Base-by-base conservation (phyloP, 2,888 invertebrate genomes). In the Pollenia angustigena region DNA sequence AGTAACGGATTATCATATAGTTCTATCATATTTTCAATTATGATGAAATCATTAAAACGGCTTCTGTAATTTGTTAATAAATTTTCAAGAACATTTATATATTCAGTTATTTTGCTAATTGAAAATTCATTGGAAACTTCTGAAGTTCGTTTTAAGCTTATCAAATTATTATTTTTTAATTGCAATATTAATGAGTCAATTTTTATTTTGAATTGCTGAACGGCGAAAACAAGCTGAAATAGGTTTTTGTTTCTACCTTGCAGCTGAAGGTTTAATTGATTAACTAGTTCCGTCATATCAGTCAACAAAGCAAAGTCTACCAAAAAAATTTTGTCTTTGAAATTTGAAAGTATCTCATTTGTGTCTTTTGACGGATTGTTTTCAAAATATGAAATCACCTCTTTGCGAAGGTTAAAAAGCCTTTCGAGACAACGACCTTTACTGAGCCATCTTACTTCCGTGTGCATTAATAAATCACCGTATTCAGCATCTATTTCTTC, bases 381-480 rank as follows among this genome's bases (percentile, higher is more conserved):
- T 46, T 46, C 4, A 4, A 68, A 68, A 68, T 1, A 9, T 3
- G 50, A 68, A 50, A 68, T 50, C 50, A 48, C 68, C 8, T 50
- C 32, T 50, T 16, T 50, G 16, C 40, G 46, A 46, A 46, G 46
- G 12, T 46, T 46, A 46, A 46, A 46, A 11, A 46, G 12, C 12
- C 68, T 3, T 32, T 68, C 40, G 50, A 68, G 23, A 11, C 12
- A 64, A 12, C 23, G 32, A 23, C 62, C 50, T 18, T 62, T 76
- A n/a, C 76, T 42, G 3, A 76, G 52, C 76, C 76, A 76, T 18
- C 62, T 62, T 16, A 76, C 76, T 40, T 76, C 64, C 1, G 76
- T 64, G 14, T 52, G 42, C 52, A 64, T 18, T 52, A 76, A 14
- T 64, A 76, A 52, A 62, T 76, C 52, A 40, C 76, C 10, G 11